These are phyloP conservation scores for Oreortyx pictus DNA, from an alignment of 2,797 vertebrate genomes.

Conservation along the genomic window DNA sequence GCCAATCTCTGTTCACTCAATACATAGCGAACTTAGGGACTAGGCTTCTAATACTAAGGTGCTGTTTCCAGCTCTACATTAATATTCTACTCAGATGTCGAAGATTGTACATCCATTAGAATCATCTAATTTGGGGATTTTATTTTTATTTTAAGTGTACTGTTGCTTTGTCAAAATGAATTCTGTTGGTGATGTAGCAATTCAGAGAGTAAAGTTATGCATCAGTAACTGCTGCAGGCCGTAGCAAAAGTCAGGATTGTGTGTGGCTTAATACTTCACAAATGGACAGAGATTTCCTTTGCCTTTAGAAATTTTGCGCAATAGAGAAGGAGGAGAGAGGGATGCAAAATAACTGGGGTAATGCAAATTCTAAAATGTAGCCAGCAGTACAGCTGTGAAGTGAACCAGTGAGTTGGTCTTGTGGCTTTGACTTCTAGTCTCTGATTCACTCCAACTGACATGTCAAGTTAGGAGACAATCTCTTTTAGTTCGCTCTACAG, in stretches of 20 bases:
- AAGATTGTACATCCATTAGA: slow-evolving; percentile 77
- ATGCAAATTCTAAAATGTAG: not conserved
- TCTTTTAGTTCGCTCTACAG: slow-evolving; percentile 24
- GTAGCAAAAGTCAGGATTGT: not conserved
- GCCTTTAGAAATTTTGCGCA: not conserved
- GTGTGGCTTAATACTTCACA: not conserved
- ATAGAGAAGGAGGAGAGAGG: not conserved
- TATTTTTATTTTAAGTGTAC: slow-evolving; percentile 40
- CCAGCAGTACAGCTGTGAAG: not conserved
- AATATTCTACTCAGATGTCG: slow-evolving; percentile 75
- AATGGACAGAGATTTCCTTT: not conserved
- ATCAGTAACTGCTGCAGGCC: not conserved
- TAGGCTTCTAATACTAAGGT: slow-evolving; percentile 5
- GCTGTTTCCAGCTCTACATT: slow-evolving; percentile 49
- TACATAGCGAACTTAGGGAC: slow-evolving; percentile 18
- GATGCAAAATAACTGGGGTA: not conserved
- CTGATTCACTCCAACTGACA: not conserved
- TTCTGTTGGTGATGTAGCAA: slow-evolving; percentile 13
- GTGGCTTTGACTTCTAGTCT: not conserved
- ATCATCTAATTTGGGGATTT: slow-evolving; percentile 45
- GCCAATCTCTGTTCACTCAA: slow-evolving; percentile 42
- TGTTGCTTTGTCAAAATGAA: slow-evolving; percentile 29
- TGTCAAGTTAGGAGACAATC: slow-evolving; percentile 41
- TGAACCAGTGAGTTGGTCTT: not conserved
- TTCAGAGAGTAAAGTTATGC: not conserved